Percentiles rank a stretch among this genome's conserved stretches.
phyloP scores from a whole-genome alignment of 2,113 vertebrate species.

The Cebidichthys violaceus region DNA sequence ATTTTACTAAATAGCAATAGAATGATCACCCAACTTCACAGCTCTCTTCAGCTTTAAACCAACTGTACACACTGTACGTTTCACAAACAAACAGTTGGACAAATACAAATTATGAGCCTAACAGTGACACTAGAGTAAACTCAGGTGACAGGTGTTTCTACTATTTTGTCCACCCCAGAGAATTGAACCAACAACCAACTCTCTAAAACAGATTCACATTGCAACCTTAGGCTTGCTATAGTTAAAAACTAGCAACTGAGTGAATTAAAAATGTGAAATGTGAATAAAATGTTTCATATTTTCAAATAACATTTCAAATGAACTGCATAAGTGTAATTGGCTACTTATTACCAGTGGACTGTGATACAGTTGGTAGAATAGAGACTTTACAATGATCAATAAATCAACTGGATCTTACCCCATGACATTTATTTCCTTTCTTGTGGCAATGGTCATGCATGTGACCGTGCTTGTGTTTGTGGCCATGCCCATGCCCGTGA shows the following conservation, averaged over 20 bases:
- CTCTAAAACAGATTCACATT: background rate
- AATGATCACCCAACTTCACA: too few relatives aligned
- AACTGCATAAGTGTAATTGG: background rate
- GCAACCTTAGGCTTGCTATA: background rate
- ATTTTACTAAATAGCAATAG: background rate
- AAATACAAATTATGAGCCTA: background rate
- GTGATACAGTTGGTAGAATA: background rate
- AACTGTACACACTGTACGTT: too few relatives aligned
- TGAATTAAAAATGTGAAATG: background rate
- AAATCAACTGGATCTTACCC: constrained; percentile 37
- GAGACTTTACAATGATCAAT: background rate
- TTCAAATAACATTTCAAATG: background rate
- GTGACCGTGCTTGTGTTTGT: constrained; percentile 42
- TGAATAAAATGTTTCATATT: background rate
- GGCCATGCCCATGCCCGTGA: background rate
- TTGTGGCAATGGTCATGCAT: constrained; percentile 53
- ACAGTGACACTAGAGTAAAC: background rate
- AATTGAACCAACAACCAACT: background rate
- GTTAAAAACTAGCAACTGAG: background rate
- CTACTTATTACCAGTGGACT: background rate
- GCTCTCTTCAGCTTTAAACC: too few relatives aligned
- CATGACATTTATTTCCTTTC: constrained; percentile 25
- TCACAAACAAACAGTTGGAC: background rate
- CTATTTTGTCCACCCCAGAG: background rate
- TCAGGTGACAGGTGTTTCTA: background rate